Conservation (phyloP, 2,888 invertebrate species). For the Melanophora roralis region DNA sequence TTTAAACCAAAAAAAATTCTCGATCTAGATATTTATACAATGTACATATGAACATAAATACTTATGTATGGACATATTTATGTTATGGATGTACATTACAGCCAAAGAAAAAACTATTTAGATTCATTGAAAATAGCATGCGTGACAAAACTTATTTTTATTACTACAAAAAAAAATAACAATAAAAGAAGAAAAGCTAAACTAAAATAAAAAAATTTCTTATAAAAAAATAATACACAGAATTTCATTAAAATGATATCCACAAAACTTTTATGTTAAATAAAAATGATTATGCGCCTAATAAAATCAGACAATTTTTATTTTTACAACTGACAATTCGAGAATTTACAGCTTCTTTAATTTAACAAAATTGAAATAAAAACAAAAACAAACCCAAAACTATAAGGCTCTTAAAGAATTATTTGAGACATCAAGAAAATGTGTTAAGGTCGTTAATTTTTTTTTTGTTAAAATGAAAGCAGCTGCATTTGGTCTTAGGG, state of each 20-base stretch:
- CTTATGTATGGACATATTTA: not conserved
- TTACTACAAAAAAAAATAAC: slow-evolving; percentile 11
- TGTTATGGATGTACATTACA: not conserved
- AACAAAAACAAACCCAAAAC: slow-evolving; percentile 10
- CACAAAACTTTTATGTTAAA: not conserved
- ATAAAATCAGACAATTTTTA: slow-evolving; percentile 55
- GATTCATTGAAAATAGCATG: slow-evolving; percentile 41
- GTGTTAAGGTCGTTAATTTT: slow-evolving; percentile 56
- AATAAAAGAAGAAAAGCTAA: not conserved
- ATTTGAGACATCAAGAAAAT: slow-evolving; percentile 24
- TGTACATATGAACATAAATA: not conserved
- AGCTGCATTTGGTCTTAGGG: slow-evolving; percentile 51
- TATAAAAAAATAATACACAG: too few relatives aligned
- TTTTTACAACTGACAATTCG: slow-evolving; percentile 61
- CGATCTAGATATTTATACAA: not conserved
- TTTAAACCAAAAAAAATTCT: slow-evolving; percentile 11
- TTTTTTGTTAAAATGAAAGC: slow-evolving; percentile 42
- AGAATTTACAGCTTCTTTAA: slow-evolving; percentile 48
- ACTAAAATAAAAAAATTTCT: not conserved
- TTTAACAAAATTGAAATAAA: slow-evolving; percentile 12
- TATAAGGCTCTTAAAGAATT: not conserved
- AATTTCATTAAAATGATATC: not conserved
- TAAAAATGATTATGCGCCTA: slow-evolving; percentile 51
- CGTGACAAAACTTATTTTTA: slow-evolving; percentile 52
- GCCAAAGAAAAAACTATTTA: slow-evolving; percentile 2